These are phyloP conservation scores for Vimba vimba DNA, from an alignment of 2,113 vertebrate genomes.

Conservation along the genomic window DNA sequence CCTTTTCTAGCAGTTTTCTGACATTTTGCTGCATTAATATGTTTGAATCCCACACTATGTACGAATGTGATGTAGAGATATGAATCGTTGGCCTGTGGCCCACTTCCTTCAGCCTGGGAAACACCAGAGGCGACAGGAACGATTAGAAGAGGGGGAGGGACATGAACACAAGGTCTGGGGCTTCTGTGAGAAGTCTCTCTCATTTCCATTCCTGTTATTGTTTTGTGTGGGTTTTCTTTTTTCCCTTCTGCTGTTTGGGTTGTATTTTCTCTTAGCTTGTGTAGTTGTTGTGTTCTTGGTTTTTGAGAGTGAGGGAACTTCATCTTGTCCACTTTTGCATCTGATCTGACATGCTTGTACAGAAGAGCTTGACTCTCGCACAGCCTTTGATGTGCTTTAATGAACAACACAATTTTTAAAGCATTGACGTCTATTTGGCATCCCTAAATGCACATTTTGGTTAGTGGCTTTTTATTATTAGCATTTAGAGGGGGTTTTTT, in stretches of 20 bases:
- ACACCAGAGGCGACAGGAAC: not conserved
- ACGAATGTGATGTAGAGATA: not conserved
- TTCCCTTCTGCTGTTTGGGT: not conserved
- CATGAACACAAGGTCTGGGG: constrained; percentile 31
- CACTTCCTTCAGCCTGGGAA: constrained; percentile 25
- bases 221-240: constrained; percentile 38
- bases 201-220: constrained; percentile 43
- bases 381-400: not conserved
- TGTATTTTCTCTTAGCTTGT: not conserved
- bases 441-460: too few relatives aligned
- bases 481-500: too few relatives aligned
- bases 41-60: not conserved
- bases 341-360: not conserved
- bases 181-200: constrained; percentile 8
- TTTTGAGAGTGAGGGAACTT: not conserved
- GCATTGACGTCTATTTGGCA: too few relatives aligned
- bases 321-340: not conserved
- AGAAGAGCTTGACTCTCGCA: not conserved
- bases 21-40: not conserved
- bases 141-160: constrained; percentile 8
- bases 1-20: not conserved
- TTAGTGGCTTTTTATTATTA: too few relatives aligned
- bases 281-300: not conserved
- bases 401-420: not conserved
- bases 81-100: not conserved